Evolutionary conservation across 2,888 invertebrate species (phyloP).

Genomic region (Caenorhabditis sinica): DNA sequence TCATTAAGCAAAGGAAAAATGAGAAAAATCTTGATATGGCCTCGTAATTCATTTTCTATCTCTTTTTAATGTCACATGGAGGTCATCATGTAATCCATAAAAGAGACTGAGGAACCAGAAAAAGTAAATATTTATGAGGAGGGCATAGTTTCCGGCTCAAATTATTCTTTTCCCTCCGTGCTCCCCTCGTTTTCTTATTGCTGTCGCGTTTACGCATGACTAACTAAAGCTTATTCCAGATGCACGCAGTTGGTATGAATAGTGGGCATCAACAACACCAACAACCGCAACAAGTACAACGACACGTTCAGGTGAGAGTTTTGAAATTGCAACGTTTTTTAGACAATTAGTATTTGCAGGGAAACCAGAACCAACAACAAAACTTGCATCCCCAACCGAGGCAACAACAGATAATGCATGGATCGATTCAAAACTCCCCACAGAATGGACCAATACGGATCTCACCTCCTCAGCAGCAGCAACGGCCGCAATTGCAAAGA

Average conservation of each 20-base stretch:
- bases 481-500: neutral
- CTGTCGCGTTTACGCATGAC: constrained; percentile 34
- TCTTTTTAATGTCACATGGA: constrained; percentile 6
- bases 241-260: constrained; percentile 22
- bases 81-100: constrained; percentile 7
- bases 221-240: constrained; percentile 24
- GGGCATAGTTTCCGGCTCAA: constrained; percentile 24
- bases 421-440: constrained; percentile 38
- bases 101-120: constrained; percentile 15
- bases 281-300: constrained; percentile 13
- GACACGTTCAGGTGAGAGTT: constrained; percentile 7
- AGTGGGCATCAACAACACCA: constrained; percentile 8
- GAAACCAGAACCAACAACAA: neutral
- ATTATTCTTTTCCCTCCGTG: neutral
- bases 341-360: neutral
- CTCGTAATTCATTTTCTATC: neutral
- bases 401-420: constrained; percentile 7
- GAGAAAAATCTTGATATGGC: no score
- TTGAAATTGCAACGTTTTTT: neutral
- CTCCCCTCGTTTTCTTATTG: constrained; percentile 6
- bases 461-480: constrained; percentile 18
- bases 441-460: constrained; percentile 22
- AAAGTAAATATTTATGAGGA: constrained; percentile 44
- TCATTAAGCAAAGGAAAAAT: no score
- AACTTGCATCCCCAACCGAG: neutral